Base-by-base conservation (phyloP, 1,140 invertebrate species). In the Varroa destructor region DNA sequence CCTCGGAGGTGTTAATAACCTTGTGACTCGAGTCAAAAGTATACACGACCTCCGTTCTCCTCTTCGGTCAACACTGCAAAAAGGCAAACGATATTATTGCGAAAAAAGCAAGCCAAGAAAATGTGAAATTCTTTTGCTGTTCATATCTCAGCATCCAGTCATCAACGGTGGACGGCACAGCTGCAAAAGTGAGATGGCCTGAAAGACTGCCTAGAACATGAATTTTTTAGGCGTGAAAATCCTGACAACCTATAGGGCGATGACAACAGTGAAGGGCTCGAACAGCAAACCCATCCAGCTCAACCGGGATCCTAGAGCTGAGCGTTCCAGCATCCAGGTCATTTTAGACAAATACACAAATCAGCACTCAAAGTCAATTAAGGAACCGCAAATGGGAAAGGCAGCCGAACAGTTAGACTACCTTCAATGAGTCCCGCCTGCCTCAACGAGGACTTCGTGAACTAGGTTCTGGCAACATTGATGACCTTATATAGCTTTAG, bases 1-100 rank as follows among this genome's bases (percentile, higher is more conserved):
- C n/a, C 10, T 10, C 10, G 10, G 10, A 10, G 10, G n/a, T n/a
- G 55, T 12, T 58, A 25, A 25, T 25, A 40, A 14, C 6, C 57
- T 42, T 25, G 3, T 37, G 42, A 6, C 25, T 37, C 57, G 14
- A 12, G 25, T 58, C 57, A 4, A 40, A 3, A 12, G 25, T 58
- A 3, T 42, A 58, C 12, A 40, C 42, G 42, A 25, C 42, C 6
- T 58, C 57, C 6, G 57, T 58, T 0, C 57, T 42, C 57, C 57
- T 58, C 4, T 58, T 58, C 57, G 57, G 57, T 4, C 57, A 25
- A 4, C 25, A 58, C n/a, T 71, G 46, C 70, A 56, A 14, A 25
- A 43, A 36, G 4, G 70, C 46, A 43, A 71, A 54, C n/a, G 40
- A 71, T 25, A n/a, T 56, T 10, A 25, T 55, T 3, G 3, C 4